A percentile compares a stretch with the other conserved stretches of the same genome.
Conservation (phyloP, 2,113 vertebrate species). For the Chrysemys picta region DNA sequence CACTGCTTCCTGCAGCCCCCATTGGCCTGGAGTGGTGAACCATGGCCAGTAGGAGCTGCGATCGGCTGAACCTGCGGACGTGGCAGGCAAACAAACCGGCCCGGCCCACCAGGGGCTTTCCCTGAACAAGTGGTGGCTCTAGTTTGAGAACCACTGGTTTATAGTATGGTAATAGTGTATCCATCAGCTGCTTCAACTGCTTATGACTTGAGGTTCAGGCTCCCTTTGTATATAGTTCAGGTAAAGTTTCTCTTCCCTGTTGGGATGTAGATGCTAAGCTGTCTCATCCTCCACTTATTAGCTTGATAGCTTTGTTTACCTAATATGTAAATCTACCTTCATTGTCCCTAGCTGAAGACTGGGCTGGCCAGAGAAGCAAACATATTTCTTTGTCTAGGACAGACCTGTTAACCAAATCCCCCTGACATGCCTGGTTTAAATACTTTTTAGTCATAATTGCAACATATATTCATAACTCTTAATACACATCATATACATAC, state of each 20-base stretch:
- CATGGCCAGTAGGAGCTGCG: too few relatives aligned
- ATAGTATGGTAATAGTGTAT: background rate
- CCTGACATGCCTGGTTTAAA: background rate
- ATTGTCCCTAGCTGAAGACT: background rate
- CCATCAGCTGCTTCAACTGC: background rate
- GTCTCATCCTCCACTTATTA: background rate
- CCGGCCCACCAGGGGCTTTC: too few relatives aligned
- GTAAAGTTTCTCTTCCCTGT: background rate
- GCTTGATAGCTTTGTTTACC: background rate
- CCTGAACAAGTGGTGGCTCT: too few relatives aligned
- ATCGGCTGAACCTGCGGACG: too few relatives aligned
- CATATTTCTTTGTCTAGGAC: background rate
- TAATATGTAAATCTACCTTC: background rate
- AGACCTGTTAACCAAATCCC: background rate
- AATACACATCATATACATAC: background rate
- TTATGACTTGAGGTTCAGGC: background rate
- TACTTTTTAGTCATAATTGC: background rate
- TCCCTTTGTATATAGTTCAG: background rate
- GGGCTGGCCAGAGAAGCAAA: background rate
- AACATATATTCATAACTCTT: background rate
- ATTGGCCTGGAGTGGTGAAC: too few relatives aligned
- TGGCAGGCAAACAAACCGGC: too few relatives aligned
- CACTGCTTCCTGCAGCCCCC: too few relatives aligned
- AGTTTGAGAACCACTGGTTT: background rate
- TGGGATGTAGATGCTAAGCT: background rate